phyloP scores from a whole-genome alignment of 1,140 invertebrate species.

The Coelopa frigida region DNA sequence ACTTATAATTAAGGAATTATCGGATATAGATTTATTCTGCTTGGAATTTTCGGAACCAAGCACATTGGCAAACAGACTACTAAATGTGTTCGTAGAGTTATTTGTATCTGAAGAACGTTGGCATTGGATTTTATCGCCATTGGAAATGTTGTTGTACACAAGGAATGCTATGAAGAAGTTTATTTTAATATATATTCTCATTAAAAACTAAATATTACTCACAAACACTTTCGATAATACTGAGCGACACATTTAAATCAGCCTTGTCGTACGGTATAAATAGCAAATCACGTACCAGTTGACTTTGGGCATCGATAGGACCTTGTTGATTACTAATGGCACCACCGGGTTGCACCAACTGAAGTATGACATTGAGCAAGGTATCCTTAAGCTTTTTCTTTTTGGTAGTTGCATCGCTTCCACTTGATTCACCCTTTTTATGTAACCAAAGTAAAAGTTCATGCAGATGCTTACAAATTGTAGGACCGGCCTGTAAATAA shows the following conservation, averaged over 20 bases:
- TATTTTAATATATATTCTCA: too few relatives aligned
- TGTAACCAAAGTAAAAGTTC: constrained; percentile 64
- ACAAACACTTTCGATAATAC: constrained; percentile 68
- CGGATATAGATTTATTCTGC: constrained; percentile 53
- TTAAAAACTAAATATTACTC: constrained; percentile 9
- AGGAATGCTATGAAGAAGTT: constrained; percentile 43
- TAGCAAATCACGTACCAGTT: constrained; percentile 60
- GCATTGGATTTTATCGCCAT: constrained; percentile 53
- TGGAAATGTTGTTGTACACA: constrained; percentile 54
- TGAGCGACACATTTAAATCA: constrained; percentile 64
- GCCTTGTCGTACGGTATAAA: constrained; percentile 60
- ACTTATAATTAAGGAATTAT: constrained; percentile 61
- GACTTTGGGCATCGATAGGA: constrained; percentile 75
- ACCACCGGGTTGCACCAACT: constrained; percentile 62
- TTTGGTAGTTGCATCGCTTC: constrained; percentile 46
- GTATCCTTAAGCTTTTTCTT: constrained; percentile 61
- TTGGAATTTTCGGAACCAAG: constrained; percentile 53
- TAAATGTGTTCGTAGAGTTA: constrained; percentile 47
- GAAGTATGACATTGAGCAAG: constrained; percentile 62
- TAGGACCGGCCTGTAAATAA: constrained; percentile 62
- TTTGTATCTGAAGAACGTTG: constrained; percentile 46
- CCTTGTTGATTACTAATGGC: constrained; percentile 63
- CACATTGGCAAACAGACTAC: constrained; percentile 61
- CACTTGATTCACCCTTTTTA: constrained; percentile 61
- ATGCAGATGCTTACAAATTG: constrained; percentile 64